A percentile compares a stretch with the other conserved stretches of the same genome.
phyloP scores from a whole-genome alignment of 2,888 invertebrate genomes.

The Alloplasta piceator region DNA sequence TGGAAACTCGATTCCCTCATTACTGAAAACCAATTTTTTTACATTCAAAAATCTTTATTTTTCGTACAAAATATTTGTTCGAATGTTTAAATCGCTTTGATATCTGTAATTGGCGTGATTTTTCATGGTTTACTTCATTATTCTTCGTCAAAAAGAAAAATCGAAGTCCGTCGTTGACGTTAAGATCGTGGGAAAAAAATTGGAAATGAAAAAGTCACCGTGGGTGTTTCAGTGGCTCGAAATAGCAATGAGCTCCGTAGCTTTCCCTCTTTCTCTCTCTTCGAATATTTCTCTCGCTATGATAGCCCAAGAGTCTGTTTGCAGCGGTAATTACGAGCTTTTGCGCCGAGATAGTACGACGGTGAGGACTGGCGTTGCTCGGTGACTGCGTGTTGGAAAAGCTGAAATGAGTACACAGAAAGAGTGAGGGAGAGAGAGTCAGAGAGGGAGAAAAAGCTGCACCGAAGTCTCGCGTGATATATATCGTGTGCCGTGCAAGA shows the following conservation, averaged over 20 bases:
- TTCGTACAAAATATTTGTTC: too few relatives aligned
- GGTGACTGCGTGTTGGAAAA: slow-evolving; percentile 38
- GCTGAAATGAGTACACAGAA: slow-evolving; percentile 13
- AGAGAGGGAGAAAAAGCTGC: slow-evolving; percentile 18
- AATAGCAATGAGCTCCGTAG: slow-evolving; percentile 32
- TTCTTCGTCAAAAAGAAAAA: slow-evolving; percentile 38
- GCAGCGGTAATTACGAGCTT: slow-evolving; percentile 78
- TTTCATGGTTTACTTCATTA: not conserved
- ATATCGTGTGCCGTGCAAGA: slow-evolving; percentile 75
- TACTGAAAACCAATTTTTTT: too few relatives aligned
- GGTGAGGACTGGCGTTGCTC: slow-evolving; percentile 33
- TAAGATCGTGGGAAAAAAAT: slow-evolving; percentile 43
- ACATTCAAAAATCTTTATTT: too few relatives aligned
- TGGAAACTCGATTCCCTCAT: too few relatives aligned
- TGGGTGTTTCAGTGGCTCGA: slow-evolving; percentile 11
- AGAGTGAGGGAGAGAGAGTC: slow-evolving; percentile 18
- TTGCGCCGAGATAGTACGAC: slow-evolving; percentile 37
- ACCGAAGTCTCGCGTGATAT: slow-evolving; percentile 65
- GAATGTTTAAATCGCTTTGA: too few relatives aligned
- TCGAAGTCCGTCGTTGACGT: slow-evolving; percentile 28
- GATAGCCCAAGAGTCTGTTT: slow-evolving; percentile 70
- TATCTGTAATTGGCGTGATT: too few relatives aligned
- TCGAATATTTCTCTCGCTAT: slow-evolving; percentile 55
- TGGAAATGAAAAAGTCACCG: slow-evolving; percentile 37
- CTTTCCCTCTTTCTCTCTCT: slow-evolving; percentile 36